Evolutionary conservation across 2,888 invertebrate species (phyloP).

Genomic region (Lasioglossum figueresi): DNA sequence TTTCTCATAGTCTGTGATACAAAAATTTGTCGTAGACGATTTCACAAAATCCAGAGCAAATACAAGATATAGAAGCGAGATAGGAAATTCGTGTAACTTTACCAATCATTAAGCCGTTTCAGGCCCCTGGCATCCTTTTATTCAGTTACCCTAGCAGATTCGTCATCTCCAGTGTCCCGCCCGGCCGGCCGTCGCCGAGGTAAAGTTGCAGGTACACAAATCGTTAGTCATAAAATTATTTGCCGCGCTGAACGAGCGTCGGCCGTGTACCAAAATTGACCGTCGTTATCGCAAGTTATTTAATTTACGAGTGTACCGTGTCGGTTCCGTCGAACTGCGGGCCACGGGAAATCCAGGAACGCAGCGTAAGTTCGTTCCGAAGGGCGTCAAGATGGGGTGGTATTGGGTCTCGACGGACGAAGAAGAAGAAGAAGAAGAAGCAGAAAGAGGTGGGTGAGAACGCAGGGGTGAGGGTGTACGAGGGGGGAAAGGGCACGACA

Average conservation of each 20-base stretch:
- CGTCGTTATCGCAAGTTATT: background rate
- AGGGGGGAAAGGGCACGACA: constrained; percentile 50
- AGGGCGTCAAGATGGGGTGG: constrained; percentile 15
- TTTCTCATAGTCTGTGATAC: background rate
- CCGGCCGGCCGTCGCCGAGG: background rate
- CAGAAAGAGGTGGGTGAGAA: background rate
- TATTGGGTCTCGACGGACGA: constrained; percentile 18
- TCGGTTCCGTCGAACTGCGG: background rate
- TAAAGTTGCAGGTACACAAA: background rate
- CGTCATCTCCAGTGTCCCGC: background rate
- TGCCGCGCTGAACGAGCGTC: background rate
- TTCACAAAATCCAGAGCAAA: background rate
- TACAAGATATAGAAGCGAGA: background rate
- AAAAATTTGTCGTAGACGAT: background rate
- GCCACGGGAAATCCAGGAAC: background rate
- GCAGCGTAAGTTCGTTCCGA: constrained; percentile 1
- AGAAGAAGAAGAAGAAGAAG: constrained; percentile 6
- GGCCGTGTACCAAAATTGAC: background rate
- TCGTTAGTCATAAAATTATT: background rate
- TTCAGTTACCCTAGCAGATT: background rate
- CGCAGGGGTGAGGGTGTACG: too few species aligned
- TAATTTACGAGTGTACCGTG: background rate
- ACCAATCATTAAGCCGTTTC: background rate
- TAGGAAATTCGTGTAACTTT: background rate
- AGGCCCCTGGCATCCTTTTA: background rate